Evolutionary conservation across 1,140 invertebrate genomes (phyloP).

Genomic region (Ectropis grisescens): DNA sequence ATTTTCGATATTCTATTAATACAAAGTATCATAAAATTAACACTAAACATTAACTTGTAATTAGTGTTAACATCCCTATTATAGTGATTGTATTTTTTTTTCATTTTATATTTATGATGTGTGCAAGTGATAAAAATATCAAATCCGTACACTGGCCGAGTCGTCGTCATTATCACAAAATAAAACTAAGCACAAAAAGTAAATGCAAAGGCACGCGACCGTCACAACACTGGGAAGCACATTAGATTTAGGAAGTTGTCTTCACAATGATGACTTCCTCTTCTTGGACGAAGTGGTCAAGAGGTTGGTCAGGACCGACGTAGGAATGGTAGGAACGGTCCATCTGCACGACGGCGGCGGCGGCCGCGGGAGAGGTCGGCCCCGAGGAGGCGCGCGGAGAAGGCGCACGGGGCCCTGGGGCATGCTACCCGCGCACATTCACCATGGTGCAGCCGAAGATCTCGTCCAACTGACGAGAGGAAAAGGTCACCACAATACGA

Average conservation of each 20-base stretch:
- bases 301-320: constrained; percentile 40
- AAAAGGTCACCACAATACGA: constrained; percentile 75
- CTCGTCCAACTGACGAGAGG: constrained; percentile 74
- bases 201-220: too few species aligned
- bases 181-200: neutral
- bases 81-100: constrained; percentile 28
- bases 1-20: too few species aligned
- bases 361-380: constrained; percentile 20
- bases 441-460: constrained; percentile 71
- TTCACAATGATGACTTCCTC: constrained; percentile 47
- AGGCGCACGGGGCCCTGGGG: constrained; percentile 36
- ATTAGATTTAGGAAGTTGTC: constrained; percentile 14
- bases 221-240: too few species aligned
- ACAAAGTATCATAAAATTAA: too few species aligned
- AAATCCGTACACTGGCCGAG: constrained; percentile 27
- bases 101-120: constrained; percentile 29
- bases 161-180: constrained; percentile 20
- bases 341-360: too few species aligned
- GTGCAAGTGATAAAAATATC: constrained; percentile 30
- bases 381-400: constrained; percentile 27
- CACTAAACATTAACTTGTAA: too few species aligned
- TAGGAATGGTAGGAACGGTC: constrained; percentile 38
- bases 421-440: constrained; percentile 62
- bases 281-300: constrained; percentile 48
- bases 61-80: too few species aligned